phyloP scores from a whole-genome alignment of 2,797 vertebrate species.

The Enteromius trimaculatus region DNA sequence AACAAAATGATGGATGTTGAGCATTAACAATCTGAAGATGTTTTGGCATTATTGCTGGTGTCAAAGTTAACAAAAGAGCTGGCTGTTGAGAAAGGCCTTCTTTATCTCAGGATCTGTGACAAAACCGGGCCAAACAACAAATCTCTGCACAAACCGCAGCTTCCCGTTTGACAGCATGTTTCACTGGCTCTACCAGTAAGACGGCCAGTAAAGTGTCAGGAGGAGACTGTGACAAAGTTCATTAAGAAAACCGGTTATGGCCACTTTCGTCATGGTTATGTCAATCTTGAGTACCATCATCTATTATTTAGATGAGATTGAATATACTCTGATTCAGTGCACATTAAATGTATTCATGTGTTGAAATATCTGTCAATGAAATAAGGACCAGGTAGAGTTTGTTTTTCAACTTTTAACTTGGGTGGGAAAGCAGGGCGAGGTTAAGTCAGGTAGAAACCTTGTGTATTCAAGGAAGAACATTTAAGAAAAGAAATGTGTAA shows the following conservation, averaged over 20 bases:
- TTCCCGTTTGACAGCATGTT: conserved; percentile 70
- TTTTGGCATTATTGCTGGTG: conserved; percentile 18
- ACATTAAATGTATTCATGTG: neutral
- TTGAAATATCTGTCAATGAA: neutral
- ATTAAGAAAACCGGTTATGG: conserved; percentile 57
- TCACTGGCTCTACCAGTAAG: conserved; percentile 76
- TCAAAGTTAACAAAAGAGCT: conserved; percentile 61
- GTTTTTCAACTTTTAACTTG: neutral
- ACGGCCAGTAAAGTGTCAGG: conserved; percentile 60
- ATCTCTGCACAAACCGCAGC: conserved; percentile 68
- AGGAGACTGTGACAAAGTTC: conserved; percentile 57
- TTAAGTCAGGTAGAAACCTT: neutral
- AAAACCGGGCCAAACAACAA: conserved; percentile 75
- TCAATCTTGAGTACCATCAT: neutral
- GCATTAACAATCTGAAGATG: conserved; percentile 9
- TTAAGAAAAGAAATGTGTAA: neutral
- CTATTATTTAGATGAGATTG: conserved; percentile 2
- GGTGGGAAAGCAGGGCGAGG: neutral
- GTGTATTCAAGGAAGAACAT: neutral
- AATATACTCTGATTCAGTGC: neutral
- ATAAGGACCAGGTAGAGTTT: neutral
- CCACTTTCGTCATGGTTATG: conserved; percentile 6
- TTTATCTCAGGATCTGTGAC: conserved; percentile 71
- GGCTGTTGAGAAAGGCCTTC: conserved; percentile 48
- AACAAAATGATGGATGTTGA: conserved; percentile 18